Percentiles rank a stretch among this genome's conserved stretches.
These are phyloP conservation scores for Anastrepha obliqua DNA, from an alignment of 1,140 invertebrate species.

Conservation along the genomic window DNA sequence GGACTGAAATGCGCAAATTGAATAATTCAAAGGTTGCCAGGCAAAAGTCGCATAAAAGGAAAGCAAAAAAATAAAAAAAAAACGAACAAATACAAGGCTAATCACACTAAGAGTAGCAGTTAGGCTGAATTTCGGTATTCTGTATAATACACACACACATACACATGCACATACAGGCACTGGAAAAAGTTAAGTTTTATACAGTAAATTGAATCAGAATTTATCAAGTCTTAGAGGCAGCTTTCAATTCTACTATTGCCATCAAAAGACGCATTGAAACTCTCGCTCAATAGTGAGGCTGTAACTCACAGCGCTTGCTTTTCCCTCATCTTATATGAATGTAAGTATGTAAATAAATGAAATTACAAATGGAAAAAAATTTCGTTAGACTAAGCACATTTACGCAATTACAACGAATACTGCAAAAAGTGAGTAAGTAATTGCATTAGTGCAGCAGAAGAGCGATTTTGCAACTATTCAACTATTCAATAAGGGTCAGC, in stretches of 20 bases:
- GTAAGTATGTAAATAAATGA: neutral
- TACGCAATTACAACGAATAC: neutral
- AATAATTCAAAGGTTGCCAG: neutral
- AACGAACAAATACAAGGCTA: neutral
- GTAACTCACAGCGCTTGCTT: neutral
- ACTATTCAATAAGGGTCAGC: constrained; percentile 8
- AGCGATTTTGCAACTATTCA: constrained; percentile 29
- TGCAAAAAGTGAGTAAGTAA: constrained; percentile 27
- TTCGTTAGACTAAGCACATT: constrained; percentile 16
- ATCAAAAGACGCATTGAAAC: constrained; percentile 34
- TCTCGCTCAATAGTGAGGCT: neutral
- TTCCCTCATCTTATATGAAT: neutral
- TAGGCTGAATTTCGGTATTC: too few species aligned
- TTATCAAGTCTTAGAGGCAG: neutral
- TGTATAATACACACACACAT: neutral
- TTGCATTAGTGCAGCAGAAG: constrained; percentile 20
- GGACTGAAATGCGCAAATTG: constrained; percentile 14
- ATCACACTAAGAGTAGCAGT: too few species aligned
- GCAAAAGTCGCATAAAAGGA: neutral
- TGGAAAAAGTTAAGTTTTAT: neutral
- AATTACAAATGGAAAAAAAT: neutral
- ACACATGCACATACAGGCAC: neutral
- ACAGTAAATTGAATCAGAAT: constrained; percentile 22
- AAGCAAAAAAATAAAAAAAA: too few species aligned
- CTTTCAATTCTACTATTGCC: neutral